phyloP scores from a whole-genome alignment of 1,140 invertebrate genomes.

The Vanessa atalanta region DNA sequence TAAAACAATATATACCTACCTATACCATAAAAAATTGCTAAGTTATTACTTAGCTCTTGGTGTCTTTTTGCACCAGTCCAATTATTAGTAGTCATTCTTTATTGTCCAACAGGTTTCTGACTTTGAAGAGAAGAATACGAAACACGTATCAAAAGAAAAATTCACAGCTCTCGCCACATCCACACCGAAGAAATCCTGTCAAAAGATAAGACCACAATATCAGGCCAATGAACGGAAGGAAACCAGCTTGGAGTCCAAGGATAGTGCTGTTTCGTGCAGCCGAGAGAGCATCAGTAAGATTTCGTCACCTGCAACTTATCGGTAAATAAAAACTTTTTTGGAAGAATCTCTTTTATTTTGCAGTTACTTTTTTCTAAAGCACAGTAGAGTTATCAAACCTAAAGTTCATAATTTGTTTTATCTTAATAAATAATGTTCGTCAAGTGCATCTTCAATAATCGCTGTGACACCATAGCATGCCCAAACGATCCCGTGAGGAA shows the following conservation, averaged over 20 bases:
- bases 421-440: no score
- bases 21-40: no score
- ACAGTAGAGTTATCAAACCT: no score
- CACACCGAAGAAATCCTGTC: slow-evolving; percentile 50
- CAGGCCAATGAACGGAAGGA: slow-evolving; percentile 38
- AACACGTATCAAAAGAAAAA: slow-evolving; percentile 53
- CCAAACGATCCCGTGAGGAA: no score
- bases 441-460: no score
- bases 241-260: slow-evolving; percentile 42
- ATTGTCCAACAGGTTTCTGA: neutral
- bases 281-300: slow-evolving; percentile 44
- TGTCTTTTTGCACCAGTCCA: no score
- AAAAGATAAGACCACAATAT: slow-evolving; percentile 47
- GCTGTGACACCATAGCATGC: no score
- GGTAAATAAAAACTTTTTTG: slow-evolving; percentile 30
- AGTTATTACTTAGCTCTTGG: no score
- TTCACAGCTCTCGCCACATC: slow-evolving; percentile 50
- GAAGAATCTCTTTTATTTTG: no score
- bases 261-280: slow-evolving; percentile 41
- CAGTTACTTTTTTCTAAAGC: no score
- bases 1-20: no score
- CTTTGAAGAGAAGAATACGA: slow-evolving; percentile 32
- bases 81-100: neutral
- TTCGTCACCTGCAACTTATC: slow-evolving; percentile 43
- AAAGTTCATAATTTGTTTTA: no score